These are phyloP conservation scores for Altica lythri DNA, from an alignment of 2,888 invertebrate genomes.

Conservation along the genomic window DNA sequence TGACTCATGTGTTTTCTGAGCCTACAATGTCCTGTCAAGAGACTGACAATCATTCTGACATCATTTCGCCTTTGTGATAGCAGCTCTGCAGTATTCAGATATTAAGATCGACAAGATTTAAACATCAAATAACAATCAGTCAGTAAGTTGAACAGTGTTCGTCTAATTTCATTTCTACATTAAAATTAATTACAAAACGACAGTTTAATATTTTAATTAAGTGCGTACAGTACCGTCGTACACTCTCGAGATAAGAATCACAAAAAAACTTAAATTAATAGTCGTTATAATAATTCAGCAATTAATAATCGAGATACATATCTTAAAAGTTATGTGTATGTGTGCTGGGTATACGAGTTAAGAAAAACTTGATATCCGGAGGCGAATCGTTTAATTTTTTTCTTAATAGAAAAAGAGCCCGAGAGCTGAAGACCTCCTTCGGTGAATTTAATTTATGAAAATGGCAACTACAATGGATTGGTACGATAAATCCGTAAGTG, in stretches of 20 bases:
- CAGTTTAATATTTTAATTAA: slow-evolving; percentile 44
- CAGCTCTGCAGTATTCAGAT: too few species aligned
- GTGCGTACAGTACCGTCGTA: slow-evolving; percentile 34
- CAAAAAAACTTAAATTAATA: slow-evolving; percentile 38
- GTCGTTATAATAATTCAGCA: slow-evolving; percentile 43
- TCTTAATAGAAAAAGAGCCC: slow-evolving; percentile 23
- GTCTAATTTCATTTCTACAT: too few species aligned
- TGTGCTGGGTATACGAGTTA: slow-evolving; percentile 8
- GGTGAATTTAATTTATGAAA: slow-evolving; percentile 27
- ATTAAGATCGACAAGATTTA: too few species aligned
- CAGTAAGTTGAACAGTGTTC: too few species aligned
- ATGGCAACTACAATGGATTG: slow-evolving; percentile 23
- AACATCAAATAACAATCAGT: too few species aligned
- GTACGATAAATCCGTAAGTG: slow-evolving; percentile 17
- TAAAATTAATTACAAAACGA: slow-evolving; percentile 34
- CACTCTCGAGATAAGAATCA: slow-evolving; percentile 37
- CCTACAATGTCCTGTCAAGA: too few species aligned
- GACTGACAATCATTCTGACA: too few species aligned
- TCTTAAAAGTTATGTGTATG: slow-evolving; percentile 36
- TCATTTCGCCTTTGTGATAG: too few species aligned
- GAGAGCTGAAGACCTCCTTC: slow-evolving; percentile 20
- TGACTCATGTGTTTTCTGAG: too few species aligned
- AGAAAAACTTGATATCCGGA: slow-evolving; percentile 32
- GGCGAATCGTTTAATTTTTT: slow-evolving; percentile 16
- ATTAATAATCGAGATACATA: slow-evolving; percentile 44